Base-by-base conservation (phyloP, 64 coral and sea anemone species). In the Montipora sp. region DNA sequence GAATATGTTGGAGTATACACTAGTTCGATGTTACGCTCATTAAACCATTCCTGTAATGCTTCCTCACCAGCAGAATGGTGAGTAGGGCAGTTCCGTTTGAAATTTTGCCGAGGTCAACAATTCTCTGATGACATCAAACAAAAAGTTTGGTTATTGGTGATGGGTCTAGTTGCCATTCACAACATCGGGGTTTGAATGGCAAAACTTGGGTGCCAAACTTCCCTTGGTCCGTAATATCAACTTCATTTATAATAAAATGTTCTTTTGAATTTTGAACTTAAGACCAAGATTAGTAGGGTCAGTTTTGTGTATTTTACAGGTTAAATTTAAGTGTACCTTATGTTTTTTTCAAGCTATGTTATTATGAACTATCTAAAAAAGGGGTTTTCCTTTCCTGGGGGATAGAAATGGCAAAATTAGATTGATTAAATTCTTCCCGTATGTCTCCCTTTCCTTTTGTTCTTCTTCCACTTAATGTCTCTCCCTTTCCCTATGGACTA, bases 1-100 rank as follows among this genome's bases (percentile, higher is more conserved):
- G 83, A 87, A 87, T 93, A 93, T 50, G 91, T 24, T 23, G 83
- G 91, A 5, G 84, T 78, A 47, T 87, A 79, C 0, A 93, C 83
- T 4, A 93, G 84, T 74, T 93, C 92, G 57, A 93, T 79, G 73
- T 92, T 92, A 48, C 82, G 74, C 63, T 92, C 83, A 63, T 47
- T 23, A 23, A 92, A 45, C 57, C 73, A 92, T 70, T 92, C 91
- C 60, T 47, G n/a, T 19, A 92, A 60, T 23, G 80, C 57, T 53
- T 59, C 49, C 3, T 84, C 92, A 12, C 84, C 84, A 74, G 61
- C 92, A n/a, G 63, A 16, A 61, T 93, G 92, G 51, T 93, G 84
- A 46, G 83, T 80, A 9, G 84, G 66, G 69, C 87, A 89, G 48
- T 14, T 16, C 79, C 87, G 51, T 83, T 83, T 48, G 59, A 69